Percentiles rank a stretch among this genome's conserved stretches.
phyloP scores from a whole-genome alignment of 2,888 invertebrate species.

The Griposia aprilina region DNA sequence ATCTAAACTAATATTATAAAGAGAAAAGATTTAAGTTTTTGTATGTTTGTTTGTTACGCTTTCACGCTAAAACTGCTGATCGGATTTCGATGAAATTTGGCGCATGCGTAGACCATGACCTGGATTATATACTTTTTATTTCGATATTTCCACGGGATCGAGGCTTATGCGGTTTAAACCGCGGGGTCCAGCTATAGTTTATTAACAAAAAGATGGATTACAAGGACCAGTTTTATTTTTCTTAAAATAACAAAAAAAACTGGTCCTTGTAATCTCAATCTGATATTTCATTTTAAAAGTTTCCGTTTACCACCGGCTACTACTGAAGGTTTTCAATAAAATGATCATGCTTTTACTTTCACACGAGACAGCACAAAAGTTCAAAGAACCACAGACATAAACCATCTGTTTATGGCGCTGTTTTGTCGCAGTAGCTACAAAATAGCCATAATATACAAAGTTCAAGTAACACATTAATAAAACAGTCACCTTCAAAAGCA shows the following conservation, averaged over 20 bases:
- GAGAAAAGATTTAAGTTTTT: too few species aligned
- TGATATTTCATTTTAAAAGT: not conserved
- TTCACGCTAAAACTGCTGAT: too few species aligned
- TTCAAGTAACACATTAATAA: conserved; percentile 42
- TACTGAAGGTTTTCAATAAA: not conserved
- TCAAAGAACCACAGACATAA: not conserved
- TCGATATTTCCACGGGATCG: too few species aligned
- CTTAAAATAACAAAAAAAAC: not conserved
- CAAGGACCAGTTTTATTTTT: not conserved
- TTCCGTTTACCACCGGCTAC: not conserved
- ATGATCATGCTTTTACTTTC: not conserved
- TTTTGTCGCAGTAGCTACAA: not conserved
- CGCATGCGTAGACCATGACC: too few species aligned
- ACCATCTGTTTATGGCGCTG: conserved; percentile 2
- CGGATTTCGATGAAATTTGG: too few species aligned
- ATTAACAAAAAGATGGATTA: too few species aligned
- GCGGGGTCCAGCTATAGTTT: too few species aligned
- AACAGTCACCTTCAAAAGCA: conserved; percentile 41
- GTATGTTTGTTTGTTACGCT: too few species aligned
- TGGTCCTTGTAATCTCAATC: not conserved
- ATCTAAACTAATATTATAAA: not conserved
- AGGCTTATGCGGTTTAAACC: too few species aligned
- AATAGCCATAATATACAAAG: conserved; percentile 26
- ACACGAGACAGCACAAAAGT: not conserved
- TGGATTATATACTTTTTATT: too few species aligned